Conservation (phyloP, 2,113 vertebrate genomes). For the Eonycteris spelaea region DNA sequence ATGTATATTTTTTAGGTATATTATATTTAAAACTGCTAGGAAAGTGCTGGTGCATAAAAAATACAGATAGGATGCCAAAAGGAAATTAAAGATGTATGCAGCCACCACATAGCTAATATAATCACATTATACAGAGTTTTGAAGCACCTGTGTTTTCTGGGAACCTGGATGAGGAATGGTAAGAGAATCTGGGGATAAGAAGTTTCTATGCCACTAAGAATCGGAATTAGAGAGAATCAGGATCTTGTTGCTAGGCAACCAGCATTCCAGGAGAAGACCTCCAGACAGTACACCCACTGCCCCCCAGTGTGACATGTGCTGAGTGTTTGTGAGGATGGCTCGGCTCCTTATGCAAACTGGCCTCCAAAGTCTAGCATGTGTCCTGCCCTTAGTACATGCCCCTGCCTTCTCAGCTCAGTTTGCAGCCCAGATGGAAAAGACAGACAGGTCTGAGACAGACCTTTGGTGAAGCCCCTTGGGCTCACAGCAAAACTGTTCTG, state of each 20-base stretch:
- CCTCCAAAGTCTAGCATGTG: neutral
- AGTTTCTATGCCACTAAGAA: slow-evolving; percentile 3
- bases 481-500: neutral
- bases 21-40: neutral
- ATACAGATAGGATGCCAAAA: neutral
- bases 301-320: neutral
- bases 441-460: neutral
- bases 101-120: neutral
- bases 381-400: neutral
- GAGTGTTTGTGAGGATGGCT: neutral
- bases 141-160: neutral
- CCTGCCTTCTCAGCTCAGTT: neutral
- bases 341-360: neutral
- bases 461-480: neutral
- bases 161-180: neutral
- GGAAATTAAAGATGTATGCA: neutral
- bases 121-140: neutral
- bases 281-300: neutral
- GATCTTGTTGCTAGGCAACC: slow-evolving; percentile 61
- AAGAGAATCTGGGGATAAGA: slow-evolving; percentile 5
- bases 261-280: slow-evolving; percentile 5
- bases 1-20: neutral
- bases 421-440: neutral
- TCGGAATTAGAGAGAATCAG: neutral
- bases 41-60: neutral